A percentile compares a stretch with the other conserved stretches of the same genome.
These are phyloP conservation scores for Hydropsyche betteni DNA, from an alignment of 2,888 invertebrate species.

Conservation along the genomic window DNA sequence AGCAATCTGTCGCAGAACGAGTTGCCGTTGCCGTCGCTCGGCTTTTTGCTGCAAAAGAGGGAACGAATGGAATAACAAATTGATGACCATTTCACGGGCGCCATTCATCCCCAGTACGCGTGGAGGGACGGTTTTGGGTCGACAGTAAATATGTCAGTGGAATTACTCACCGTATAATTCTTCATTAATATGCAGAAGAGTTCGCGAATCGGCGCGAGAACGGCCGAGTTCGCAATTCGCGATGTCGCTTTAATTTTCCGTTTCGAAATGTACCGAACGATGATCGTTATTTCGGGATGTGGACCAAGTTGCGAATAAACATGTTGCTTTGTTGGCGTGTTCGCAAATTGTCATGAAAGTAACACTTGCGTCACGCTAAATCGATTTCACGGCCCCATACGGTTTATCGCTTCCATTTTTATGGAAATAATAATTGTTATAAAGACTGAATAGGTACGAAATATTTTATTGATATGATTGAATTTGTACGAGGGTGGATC, in stretches of 20 bases:
- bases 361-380: slow-evolving; percentile 30
- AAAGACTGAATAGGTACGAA: slow-evolving; percentile 42
- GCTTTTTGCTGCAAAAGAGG: slow-evolving; percentile 31
- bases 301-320: no score
- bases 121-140: neutral
- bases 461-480: slow-evolving; percentile 50
- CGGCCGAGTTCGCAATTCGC: no score
- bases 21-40: slow-evolving; percentile 1
- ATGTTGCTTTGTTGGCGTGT: neutral
- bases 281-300: neutral
- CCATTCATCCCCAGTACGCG: slow-evolving; percentile 23
- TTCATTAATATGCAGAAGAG: no score
- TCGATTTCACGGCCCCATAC: slow-evolving; percentile 34
- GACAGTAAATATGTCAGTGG: slow-evolving; percentile 15
- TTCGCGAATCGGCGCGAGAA: no score
- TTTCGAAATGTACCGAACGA: no score
- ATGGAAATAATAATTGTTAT: slow-evolving; percentile 49
- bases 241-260: no score
- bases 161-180: neutral
- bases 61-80: slow-evolving; percentile 44
- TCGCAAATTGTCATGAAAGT: slow-evolving; percentile 36
- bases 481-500: slow-evolving; percentile 34
- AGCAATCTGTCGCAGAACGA: slow-evolving; percentile 40
- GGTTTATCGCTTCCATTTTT: slow-evolving; percentile 48
- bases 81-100: slow-evolving; percentile 43